These are phyloP conservation scores for Chaetura pelagica DNA, from an alignment of 2,113 vertebrate genomes.

Conservation along the genomic window DNA sequence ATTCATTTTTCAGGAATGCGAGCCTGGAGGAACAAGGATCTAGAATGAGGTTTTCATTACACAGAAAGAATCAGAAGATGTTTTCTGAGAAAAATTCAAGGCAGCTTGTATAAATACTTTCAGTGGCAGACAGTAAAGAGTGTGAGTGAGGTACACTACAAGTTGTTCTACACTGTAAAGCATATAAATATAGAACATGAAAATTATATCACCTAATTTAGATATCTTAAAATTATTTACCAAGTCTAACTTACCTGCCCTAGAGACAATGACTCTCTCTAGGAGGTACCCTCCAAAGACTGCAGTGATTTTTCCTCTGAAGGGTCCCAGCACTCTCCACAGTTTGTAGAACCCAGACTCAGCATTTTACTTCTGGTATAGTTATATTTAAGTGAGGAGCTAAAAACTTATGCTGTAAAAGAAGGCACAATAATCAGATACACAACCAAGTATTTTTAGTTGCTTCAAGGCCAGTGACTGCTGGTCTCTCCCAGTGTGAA, in stretches of 20 bases:
- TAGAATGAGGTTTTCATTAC: background rate
- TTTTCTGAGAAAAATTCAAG: background rate
- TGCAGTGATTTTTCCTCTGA: background rate
- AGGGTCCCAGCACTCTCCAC: background rate
- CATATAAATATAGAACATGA: background rate
- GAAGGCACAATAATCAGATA: background rate
- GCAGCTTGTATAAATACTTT: background rate
- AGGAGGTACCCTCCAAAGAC: background rate
- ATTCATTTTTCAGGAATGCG: background rate
- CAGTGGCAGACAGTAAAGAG: background rate
- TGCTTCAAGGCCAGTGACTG: background rate
- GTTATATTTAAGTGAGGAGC: background rate
- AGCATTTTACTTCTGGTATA: background rate
- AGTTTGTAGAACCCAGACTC: background rate
- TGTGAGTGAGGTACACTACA: background rate
- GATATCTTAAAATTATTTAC: background rate
- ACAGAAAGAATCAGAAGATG: background rate
- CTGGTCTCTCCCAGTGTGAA: background rate
- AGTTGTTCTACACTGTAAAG: background rate
- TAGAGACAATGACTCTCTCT: background rate
- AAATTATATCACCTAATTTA: background rate
- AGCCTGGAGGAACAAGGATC: background rate
- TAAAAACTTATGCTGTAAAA: background rate
- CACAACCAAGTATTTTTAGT: background rate
- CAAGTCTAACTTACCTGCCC: background rate